Percentiles rank a stretch among this genome's conserved stretches.
phyloP scores from a whole-genome alignment of 1,140 invertebrate species.

The Hetaerina americana region DNA sequence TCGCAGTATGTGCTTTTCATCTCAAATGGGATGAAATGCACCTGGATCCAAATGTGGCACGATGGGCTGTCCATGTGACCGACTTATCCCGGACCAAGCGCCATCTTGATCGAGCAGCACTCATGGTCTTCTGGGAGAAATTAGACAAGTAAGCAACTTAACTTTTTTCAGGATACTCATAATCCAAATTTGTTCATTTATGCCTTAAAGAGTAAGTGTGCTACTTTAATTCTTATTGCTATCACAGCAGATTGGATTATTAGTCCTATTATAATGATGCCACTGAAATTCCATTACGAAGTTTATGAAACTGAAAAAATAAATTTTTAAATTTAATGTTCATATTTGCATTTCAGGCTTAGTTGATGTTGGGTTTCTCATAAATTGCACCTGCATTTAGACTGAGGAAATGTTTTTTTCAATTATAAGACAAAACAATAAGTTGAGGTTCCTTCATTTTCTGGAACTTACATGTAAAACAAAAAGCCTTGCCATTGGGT shows the following conservation, averaged over 20 bases:
- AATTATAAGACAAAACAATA: too few species aligned
- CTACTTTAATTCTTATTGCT: constrained; percentile 5
- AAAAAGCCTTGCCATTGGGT: too few species aligned
- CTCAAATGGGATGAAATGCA: constrained; percentile 94
- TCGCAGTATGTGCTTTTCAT: constrained; percentile 90
- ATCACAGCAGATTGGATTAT: constrained; percentile 1
- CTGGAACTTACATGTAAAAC: too few species aligned
- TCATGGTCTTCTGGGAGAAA: constrained; percentile 95
- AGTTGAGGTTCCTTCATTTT: too few species aligned
- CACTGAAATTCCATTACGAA: background rate
- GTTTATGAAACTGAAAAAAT: background rate
- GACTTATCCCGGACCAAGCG: constrained; percentile 83
- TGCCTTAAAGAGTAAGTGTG: background rate
- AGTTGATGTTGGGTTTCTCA: too few species aligned
- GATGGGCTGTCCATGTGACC: constrained; percentile 92
- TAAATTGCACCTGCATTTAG: too few species aligned
- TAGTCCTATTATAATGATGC: background rate
- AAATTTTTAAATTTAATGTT: background rate
- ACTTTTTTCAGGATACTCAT: constrained; percentile 6
- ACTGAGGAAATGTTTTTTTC: too few species aligned
- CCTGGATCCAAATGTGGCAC: constrained; percentile 82
- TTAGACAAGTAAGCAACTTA: constrained; percentile 68
- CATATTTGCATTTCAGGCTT: too few species aligned
- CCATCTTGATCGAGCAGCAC: constrained; percentile 88
- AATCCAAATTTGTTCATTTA: background rate